These are phyloP conservation scores for Dolichallabes microphthalmus DNA, from an alignment of 2,113 vertebrate genomes.

Conservation along the genomic window DNA sequence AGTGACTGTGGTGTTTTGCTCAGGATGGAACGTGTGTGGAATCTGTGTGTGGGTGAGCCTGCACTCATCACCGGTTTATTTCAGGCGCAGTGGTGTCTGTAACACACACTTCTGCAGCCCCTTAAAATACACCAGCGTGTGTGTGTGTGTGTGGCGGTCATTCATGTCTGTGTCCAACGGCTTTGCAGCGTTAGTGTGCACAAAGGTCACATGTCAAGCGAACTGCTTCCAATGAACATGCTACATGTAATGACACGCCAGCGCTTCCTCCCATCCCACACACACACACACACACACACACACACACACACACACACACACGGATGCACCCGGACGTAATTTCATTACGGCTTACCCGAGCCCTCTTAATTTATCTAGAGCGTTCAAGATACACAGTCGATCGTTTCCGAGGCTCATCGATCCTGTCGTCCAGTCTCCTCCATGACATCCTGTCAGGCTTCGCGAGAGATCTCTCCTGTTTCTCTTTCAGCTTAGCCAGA, in stretches of 20 bases:
- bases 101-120: conserved; percentile 15
- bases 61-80: conserved; percentile 23
- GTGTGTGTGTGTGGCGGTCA: conserved; percentile 63
- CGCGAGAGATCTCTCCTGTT: not conserved
- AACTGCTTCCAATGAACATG: not conserved
- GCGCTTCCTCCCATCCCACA: conserved; percentile 9
- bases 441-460: not conserved
- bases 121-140: conserved; percentile 35
- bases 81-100: conserved; percentile 8
- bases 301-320: not conserved
- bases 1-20: not conserved
- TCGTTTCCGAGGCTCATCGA: not conserved
- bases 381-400: not conserved
- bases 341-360: not conserved
- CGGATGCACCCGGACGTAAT: not conserved
- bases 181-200: conserved; percentile 23
- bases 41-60: conserved; percentile 14
- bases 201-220: conserved; percentile 7
- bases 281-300: conserved; percentile 10
- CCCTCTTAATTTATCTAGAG: too few species aligned
- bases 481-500: not conserved
- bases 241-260: conserved; percentile 57
- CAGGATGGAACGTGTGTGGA: conserved; percentile 4
- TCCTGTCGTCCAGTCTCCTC: not conserved
- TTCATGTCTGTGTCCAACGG: not conserved